Evolutionary conservation across 1,140 invertebrate genomes (phyloP), one percentile per base, ranked within the genome.

Genomic region (Lepidurus apus): DNA sequence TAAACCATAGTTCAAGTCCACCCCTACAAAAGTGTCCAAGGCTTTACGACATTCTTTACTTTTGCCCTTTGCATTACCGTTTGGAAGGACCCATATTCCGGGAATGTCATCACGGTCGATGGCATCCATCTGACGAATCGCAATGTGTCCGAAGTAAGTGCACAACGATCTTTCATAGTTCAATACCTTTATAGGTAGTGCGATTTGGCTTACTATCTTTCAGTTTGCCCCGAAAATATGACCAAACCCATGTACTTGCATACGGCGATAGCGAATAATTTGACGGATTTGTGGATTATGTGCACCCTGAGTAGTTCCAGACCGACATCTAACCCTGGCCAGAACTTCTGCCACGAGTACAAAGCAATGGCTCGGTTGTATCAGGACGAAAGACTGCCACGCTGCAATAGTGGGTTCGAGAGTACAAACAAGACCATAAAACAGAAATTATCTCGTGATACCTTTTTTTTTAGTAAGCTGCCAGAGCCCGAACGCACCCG

Each of bases 271-370:
- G 53, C 53, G 53, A 65, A 13, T 13, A 21, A 65, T 65, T 21
- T 65, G 53, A 65, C 21, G 53, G 21, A 65, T 65, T 65, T 65
- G 21, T 65, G 53, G 53, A 21, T 65, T 65, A 65, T 13, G 53
- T 65, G 53, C 13, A 21, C 21, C 21, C 53, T 65, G 13, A 65
- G 53, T 8, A 65, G 21, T 65, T n/a, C 53, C 17, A 65, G 53
- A 17, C 53, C 53, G 53, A 21, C 53, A 65, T 65, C n/a, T 65
- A 21, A 65, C n/a, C 53, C 53, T 65, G 53, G 21, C 21, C 53
- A 65, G 53, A 65, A 65, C 53, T n/a, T n/a, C 21, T 65, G 53
- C 53, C 53, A 65, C 21, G 53, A 65, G 53, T 65, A 65, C 21
- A n/a, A 65, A 65, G 21, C 53, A 21, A 65, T 7, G 21, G 53